phyloP scores from a whole-genome alignment of 2,113 vertebrate genomes.

The Pollachius pollachius region DNA sequence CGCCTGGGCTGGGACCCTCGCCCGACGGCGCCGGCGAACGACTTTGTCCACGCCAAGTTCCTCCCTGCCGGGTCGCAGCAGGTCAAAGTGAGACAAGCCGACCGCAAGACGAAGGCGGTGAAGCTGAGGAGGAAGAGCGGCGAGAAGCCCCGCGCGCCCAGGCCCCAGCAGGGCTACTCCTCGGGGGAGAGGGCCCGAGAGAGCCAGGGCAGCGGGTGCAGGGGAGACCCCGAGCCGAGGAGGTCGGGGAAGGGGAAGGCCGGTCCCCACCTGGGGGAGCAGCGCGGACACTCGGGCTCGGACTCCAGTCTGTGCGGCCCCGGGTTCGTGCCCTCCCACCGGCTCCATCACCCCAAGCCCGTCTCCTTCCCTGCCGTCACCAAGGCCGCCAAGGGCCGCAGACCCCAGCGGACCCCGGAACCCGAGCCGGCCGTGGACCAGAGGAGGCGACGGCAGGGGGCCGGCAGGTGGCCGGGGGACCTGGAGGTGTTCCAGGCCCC shows the following conservation, averaged over 20 bases:
- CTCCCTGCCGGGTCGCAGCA: slow-evolving; percentile 75
- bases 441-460: slow-evolving; percentile 65
- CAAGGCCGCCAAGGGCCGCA: slow-evolving; percentile 48
- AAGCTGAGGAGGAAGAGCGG: slow-evolving; percentile 75
- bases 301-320: slow-evolving; percentile 78
- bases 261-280: slow-evolving; percentile 52
- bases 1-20: slow-evolving; percentile 39
- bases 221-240: slow-evolving; percentile 57
- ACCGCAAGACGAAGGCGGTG: slow-evolving; percentile 76
- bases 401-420: slow-evolving; percentile 43
- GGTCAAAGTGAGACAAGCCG: slow-evolving; percentile 72
- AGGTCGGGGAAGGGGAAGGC: slow-evolving; percentile 40
- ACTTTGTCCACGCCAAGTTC: slow-evolving; percentile 77
- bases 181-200: slow-evolving; percentile 64
- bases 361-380: slow-evolving; percentile 44
- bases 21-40: slow-evolving; percentile 22
- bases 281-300: slow-evolving; percentile 73
- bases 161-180: slow-evolving; percentile 54
- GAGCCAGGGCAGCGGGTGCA: slow-evolving; percentile 1
- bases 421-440: slow-evolving; percentile 34
- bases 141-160: slow-evolving; percentile 64
- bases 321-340: slow-evolving; percentile 41
- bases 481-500: slow-evolving; percentile 65
- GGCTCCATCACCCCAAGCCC: slow-evolving; percentile 54
- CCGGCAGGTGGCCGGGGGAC: slow-evolving; percentile 74